Evolutionary conservation across 2,797 vertebrate species (phyloP), one percentile per base, ranked within the genome.

Genomic region (Aselliscus stoliczkanus): DNA sequence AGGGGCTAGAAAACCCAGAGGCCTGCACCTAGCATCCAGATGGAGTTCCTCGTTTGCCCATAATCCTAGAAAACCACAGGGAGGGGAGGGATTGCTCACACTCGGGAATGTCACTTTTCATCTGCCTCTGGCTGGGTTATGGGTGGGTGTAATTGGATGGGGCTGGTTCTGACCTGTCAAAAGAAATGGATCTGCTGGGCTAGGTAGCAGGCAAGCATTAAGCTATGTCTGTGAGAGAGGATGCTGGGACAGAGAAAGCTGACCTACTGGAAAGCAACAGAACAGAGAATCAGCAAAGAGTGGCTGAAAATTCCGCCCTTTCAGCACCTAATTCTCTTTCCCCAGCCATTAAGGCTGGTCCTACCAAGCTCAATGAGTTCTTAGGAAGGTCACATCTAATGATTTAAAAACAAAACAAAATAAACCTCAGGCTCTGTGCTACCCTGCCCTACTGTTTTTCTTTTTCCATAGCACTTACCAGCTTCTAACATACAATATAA

Each of bases 31-130:
- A 62, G 93, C 67, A 83, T 87, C 81, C 73, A 67, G 90, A 79
- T 58, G 96, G 98, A 97, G 90, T 96, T 92, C 58, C 56, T 52
- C 64, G 0, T 97, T 95, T 95, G 83, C 93, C 93, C 56, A 21
- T 88, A 96, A 97, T 95, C 93, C 93, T 25, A 87, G 96, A 97
- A 97, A 96, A 94, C 90, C 89, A 96, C 95, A 94, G 70, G 27
- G 65, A 95, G 47, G 23, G 96, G 92, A 96, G 88, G 42, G 77
- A 94, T 44, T 37, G 76, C 54, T 92, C 39, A 7, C 81, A 67
- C 94, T 97, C 91, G 75, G 94, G 96, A 97, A 97, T 97, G 95
- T 93, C 96, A 96, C 0, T 0, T 95, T 97, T 87, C 65, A 47
- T 97, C 94, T 97, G 72, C 88, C 67, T 88, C 95, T 81, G 79